Base-by-base conservation (phyloP, 1,140 invertebrate genomes). In the Philaenus spumarius region DNA sequence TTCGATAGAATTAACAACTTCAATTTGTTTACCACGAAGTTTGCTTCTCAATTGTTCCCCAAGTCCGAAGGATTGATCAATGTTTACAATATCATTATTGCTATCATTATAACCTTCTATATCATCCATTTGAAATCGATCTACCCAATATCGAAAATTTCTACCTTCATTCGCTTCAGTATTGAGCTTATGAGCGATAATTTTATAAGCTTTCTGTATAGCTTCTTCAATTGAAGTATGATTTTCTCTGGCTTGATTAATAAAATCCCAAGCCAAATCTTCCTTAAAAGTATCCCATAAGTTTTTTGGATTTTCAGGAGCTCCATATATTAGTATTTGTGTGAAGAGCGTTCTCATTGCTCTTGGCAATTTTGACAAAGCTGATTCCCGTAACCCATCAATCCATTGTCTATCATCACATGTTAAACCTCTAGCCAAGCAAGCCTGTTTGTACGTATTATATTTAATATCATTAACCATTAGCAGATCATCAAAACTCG, bases 241-340 rank as follows among this genome's bases (percentile, higher is more conserved):
- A 43, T 14, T 15, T 6, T 6, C 40, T 19, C 5, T 4, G n/a
- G 5, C 40, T 15, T 43, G 6, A 6, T 19, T 43, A 5, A 43
- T 14, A 43, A 43, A 43, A 43, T 43, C 40, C n/a, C 20, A 14
- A 4, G 53, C 17, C 53, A 55, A 43, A 43, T 55, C 24, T 42
- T 55, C 39, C 17, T 55, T 55, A 42, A 55, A 55, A 12, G 15
- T 55, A 17, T 55, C 53, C 53, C 53, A 55, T 12, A 55, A 23
- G 20, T 24, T 35, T 26, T 55, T 55, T 15, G 53, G 53, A 23
- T 55, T 55, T 42, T 43, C 53, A 55, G 53, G 53, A 12, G 53
- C 40, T 26, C 47, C 47, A 9, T 22, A 24, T 23, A 50, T 50
- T 26, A 50, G 17, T 12, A 50, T 50, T 17, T 55, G 53, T 22